These are phyloP conservation scores for Neomorphus geoffroyi DNA, from an alignment of 2,797 vertebrate species.

Conservation along the genomic window DNA sequence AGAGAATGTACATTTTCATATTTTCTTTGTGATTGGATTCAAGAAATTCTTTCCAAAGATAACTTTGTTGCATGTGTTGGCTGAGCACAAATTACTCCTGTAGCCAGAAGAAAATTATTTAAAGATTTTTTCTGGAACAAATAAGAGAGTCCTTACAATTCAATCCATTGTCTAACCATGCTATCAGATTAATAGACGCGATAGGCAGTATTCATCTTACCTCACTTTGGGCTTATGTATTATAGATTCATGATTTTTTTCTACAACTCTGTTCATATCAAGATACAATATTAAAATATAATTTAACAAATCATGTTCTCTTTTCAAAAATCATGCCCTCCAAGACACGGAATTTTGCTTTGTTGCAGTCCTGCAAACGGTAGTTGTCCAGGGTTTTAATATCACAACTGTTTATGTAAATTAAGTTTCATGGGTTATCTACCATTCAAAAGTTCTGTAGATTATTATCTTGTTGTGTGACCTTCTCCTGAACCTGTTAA, in stretches of 20 bases:
- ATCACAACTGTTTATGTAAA: slow-evolving; percentile 8
- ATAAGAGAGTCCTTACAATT: background rate
- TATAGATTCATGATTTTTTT: background rate
- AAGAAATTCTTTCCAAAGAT: background rate
- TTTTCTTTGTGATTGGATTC: background rate
- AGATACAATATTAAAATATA: background rate
- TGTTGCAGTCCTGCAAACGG: background rate
- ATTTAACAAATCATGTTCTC: background rate
- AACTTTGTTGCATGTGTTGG: background rate
- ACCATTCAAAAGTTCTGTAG: background rate
- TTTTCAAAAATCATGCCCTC: background rate
- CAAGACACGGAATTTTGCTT: background rate
- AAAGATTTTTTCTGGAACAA: background rate
- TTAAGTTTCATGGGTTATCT: slow-evolving; percentile 18
- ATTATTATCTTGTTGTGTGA: background rate
- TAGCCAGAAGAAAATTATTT: background rate
- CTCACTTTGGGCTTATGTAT: background rate
- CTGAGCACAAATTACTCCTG: background rate
- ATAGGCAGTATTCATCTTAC: background rate
- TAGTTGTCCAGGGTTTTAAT: background rate
- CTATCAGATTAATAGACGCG: background rate
- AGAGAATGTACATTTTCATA: background rate
- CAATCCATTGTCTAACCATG: background rate
- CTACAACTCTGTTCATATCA: background rate
- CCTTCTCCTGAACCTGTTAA: slow-evolving; percentile 15